Conservation (phyloP, 2,888 invertebrate species). For the Nemotelus pantherinus region DNA sequence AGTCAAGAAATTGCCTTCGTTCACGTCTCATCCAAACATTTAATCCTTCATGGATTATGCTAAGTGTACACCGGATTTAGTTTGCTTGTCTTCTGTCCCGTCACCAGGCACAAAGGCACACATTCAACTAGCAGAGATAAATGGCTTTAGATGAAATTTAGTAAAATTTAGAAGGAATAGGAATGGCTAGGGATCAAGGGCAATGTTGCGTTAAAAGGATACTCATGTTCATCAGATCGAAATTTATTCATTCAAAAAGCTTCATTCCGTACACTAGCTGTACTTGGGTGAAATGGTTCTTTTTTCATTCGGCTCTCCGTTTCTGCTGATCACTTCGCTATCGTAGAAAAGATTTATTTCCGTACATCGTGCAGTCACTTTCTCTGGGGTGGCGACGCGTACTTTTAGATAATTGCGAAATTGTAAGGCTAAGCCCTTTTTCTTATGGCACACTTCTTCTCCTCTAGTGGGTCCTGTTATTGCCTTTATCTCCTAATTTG, state of each 20-base stretch:
- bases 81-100: slow-evolving; percentile 47
- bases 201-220: slow-evolving; percentile 53
- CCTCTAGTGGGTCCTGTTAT: background rate
- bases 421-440: slow-evolving; percentile 43
- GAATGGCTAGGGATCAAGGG: slow-evolving; percentile 48
- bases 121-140: slow-evolving; percentile 37
- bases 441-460: slow-evolving; percentile 15
- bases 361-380: slow-evolving; percentile 23
- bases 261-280: slow-evolving; percentile 17
- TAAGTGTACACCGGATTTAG: slow-evolving; percentile 51
- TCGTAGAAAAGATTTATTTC: slow-evolving; percentile 27
- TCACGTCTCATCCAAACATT: slow-evolving; percentile 45
- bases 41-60: slow-evolving; percentile 52
- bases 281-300: slow-evolving; percentile 18
- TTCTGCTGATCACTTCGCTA: slow-evolving; percentile 7
- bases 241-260: slow-evolving; percentile 48
- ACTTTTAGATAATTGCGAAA: slow-evolving; percentile 49
- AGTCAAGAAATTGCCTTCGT: slow-evolving; percentile 1
- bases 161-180: slow-evolving; percentile 36
- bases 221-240: slow-evolving; percentile 51
- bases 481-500: slow-evolving; percentile 47
- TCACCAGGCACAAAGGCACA: slow-evolving; percentile 31
- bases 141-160: slow-evolving; percentile 36
- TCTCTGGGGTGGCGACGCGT: slow-evolving; percentile 30
- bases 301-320: slow-evolving; percentile 28